These are phyloP conservation scores for Megaceryle alcyon DNA, from an alignment of 2,797 vertebrate species.

Conservation along the genomic window DNA sequence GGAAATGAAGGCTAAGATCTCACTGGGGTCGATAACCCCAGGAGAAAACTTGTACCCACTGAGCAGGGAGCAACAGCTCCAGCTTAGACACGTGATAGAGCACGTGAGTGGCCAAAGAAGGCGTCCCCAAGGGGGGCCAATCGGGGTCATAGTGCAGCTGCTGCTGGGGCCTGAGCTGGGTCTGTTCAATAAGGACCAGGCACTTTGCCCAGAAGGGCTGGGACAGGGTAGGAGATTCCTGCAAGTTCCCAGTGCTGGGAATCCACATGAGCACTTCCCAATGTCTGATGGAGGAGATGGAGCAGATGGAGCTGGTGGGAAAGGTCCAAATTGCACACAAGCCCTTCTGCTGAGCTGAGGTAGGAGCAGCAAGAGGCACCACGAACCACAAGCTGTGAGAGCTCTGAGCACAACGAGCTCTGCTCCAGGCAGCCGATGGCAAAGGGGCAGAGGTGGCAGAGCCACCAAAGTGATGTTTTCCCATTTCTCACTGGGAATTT, in stretches of 20 bases:
- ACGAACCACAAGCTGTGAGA: neutral
- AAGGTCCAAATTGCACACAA: neutral
- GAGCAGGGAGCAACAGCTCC: neutral
- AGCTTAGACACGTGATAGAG: accelerated
- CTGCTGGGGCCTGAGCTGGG: neutral
- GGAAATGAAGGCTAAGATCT: neutral
- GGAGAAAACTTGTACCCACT: neutral
- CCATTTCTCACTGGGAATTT: neutral
- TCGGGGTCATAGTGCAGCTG: accelerated
- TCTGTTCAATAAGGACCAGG: neutral
- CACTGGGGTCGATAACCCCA: accelerated
- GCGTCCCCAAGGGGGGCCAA: accelerated
- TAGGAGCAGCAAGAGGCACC: neutral
- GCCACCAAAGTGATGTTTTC: neutral
- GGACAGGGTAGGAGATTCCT: neutral
- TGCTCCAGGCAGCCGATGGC: too few species aligned
- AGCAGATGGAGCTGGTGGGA: neutral
- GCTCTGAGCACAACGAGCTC: neutral
- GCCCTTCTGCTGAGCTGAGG: neutral
- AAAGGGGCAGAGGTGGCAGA: neutral
- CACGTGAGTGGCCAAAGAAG: neutral
- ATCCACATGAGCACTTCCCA: accelerated
- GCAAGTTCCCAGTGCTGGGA: neutral
- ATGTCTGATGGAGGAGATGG: neutral
- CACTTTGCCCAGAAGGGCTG: neutral